Conservation (phyloP, 2,113 vertebrate genomes). For the Dipodomys ordii region DNA sequence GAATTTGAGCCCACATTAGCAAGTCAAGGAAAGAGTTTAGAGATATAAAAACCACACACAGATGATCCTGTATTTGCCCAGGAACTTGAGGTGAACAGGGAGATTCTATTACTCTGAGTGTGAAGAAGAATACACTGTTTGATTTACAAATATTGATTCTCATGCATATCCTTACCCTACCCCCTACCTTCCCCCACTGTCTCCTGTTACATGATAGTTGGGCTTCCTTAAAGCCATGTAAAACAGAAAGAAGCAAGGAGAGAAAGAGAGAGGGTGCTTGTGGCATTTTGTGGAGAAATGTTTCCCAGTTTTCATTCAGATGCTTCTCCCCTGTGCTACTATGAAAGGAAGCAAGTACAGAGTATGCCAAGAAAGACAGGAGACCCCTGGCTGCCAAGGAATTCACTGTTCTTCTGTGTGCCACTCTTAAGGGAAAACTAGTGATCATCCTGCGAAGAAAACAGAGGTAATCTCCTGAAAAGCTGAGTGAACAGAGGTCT, state of each 20-base stretch:
- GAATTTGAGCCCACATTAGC: slow-evolving; percentile 76
- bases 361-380: rapidly evolving
- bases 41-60: slow-evolving; percentile 52
- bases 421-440: neutral
- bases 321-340: neutral
- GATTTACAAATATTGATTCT: slow-evolving; percentile 78
- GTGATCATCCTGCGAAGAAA: neutral
- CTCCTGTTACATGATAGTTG: neutral
- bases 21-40: slow-evolving; percentile 68
- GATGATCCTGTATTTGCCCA: slow-evolving; percentile 54
- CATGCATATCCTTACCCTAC: neutral
- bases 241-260: neutral
- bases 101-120: slow-evolving; percentile 71
- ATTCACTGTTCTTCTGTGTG: neutral
- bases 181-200: too few species aligned
- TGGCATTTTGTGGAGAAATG: neutral
- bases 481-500: neutral
- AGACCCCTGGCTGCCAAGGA: neutral
- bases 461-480: neutral
- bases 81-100: slow-evolving; percentile 43
- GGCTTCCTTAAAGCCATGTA: neutral
- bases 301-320: neutral
- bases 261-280: neutral
- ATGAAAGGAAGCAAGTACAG: neutral
- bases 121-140: slow-evolving; percentile 51